These are phyloP conservation scores for Phrynocephalus vlangalii DNA, from an alignment of 2,797 vertebrate genomes.

Conservation along the genomic window DNA sequence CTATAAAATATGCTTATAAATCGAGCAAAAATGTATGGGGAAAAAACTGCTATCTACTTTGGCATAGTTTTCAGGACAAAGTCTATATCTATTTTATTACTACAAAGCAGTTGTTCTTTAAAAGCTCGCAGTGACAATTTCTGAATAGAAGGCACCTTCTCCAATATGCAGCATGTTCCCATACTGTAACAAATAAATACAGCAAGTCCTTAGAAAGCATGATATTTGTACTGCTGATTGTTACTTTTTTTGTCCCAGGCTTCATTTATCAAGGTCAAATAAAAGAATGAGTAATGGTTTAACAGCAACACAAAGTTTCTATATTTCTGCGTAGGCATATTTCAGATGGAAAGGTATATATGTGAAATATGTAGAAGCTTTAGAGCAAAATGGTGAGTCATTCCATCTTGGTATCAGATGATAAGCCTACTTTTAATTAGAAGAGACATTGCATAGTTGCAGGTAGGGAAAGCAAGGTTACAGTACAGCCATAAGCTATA, in stretches of 20 bases:
- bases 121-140: background rate
- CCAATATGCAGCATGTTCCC: background rate
- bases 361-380: background rate
- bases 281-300: background rate
- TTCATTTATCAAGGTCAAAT: background rate
- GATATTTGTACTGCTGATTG: background rate
- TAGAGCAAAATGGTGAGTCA: background rate
- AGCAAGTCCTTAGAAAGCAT: background rate
- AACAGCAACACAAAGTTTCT: background rate
- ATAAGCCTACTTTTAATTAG: background rate
- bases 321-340: background rate
- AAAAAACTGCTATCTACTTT: background rate
- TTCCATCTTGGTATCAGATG: background rate
- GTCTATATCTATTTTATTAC: background rate
- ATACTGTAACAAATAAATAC: background rate
- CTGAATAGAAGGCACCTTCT: background rate
- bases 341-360: background rate
- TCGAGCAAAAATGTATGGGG: too few relatives aligned
- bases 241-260: background rate
- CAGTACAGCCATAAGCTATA: too few relatives aligned
- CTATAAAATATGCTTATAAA: too few relatives aligned
- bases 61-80: background rate
- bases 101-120: background rate
- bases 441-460: background rate
- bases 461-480: too few relatives aligned